Percentiles rank a stretch among this genome's conserved stretches.
phyloP scores from a whole-genome alignment of 2,888 invertebrate species.

The Lomographa bimaculata region DNA sequence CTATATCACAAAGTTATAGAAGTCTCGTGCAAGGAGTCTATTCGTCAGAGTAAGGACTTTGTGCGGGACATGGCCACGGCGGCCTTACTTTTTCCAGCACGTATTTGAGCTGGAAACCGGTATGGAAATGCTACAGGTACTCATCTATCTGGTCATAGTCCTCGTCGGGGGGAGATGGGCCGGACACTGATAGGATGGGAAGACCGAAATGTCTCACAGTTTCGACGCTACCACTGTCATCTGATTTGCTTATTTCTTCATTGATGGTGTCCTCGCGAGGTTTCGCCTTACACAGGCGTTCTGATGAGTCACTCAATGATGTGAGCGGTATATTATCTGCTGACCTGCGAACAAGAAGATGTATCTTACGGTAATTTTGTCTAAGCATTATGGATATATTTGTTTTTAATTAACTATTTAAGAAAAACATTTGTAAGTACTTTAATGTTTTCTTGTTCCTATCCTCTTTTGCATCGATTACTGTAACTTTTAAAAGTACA shows the following conservation, averaged over 20 bases:
- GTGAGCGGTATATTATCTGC: constrained; percentile 78
- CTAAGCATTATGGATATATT: background rate
- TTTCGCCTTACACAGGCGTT: constrained; percentile 75
- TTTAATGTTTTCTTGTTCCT: too few species aligned
- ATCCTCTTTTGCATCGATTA: too few species aligned
- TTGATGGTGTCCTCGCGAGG: constrained; percentile 73
- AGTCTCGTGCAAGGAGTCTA: constrained; percentile 52
- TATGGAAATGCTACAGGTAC: constrained; percentile 85
- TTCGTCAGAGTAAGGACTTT: constrained; percentile 63
- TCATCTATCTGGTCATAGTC: constrained; percentile 85
- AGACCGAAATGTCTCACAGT: constrained; percentile 87
- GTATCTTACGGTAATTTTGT: background rate
- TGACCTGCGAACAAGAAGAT: constrained; percentile 53
- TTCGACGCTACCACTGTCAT: constrained; percentile 74
- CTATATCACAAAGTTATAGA: constrained; percentile 45
- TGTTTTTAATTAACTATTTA: background rate
- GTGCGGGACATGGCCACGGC: constrained; percentile 70
- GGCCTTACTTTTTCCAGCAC: constrained; percentile 77
- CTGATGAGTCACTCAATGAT: constrained; percentile 75
- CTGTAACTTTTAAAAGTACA: too few species aligned
- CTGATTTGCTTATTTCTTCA: constrained; percentile 73
- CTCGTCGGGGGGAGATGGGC: constrained; percentile 91
- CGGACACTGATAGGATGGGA: constrained; percentile 90
- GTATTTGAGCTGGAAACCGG: constrained; percentile 78
- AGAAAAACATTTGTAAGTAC: too few species aligned